A percentile compares a stretch with the other conserved stretches of the same genome.
phyloP scores from a whole-genome alignment of 2,888 invertebrate genomes.

The Nasonovia ribisnigri region DNA sequence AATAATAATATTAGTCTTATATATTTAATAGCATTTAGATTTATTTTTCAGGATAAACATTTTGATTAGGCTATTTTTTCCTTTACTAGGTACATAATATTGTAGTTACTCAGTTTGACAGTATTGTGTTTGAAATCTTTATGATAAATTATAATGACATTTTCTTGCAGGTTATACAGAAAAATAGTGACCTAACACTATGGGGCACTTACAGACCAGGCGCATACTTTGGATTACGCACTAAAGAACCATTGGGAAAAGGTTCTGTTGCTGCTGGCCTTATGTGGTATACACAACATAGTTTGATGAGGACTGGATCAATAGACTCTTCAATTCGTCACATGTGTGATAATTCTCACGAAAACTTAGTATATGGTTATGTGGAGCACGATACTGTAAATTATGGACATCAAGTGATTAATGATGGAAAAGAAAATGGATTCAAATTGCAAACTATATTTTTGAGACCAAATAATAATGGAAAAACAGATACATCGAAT shows the following conservation, averaged over 20 bases:
- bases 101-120: neutral
- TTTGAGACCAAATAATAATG: conserved; percentile 83
- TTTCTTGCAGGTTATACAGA: conserved; percentile 72
- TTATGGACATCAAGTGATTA: conserved; percentile 92
- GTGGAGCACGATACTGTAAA: conserved; percentile 89
- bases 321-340: conserved; percentile 49
- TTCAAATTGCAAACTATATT: conserved; percentile 85
- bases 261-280: conserved; percentile 91
- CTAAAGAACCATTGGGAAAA: conserved; percentile 78
- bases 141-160: neutral
- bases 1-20: neutral
- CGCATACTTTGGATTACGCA: conserved; percentile 91
- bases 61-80: neutral
- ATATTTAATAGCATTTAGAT: neutral
- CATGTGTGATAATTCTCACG: conserved; percentile 54
- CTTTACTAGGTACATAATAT: neutral
- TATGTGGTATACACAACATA: conserved; percentile 86
- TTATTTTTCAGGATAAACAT: neutral
- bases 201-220: conserved; percentile 96
- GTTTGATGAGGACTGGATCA: conserved; percentile 49
- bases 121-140: neutral
- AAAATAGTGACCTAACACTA: conserved; percentile 83
- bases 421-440: conserved; percentile 77
- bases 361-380: conserved; percentile 79
- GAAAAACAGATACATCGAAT: conserved; percentile 73